A percentile compares a stretch with the other conserved stretches of the same genome.
Evolutionary conservation across 2,113 vertebrate genomes (phyloP).

Genomic region (Seriola quinqueradiata): DNA sequence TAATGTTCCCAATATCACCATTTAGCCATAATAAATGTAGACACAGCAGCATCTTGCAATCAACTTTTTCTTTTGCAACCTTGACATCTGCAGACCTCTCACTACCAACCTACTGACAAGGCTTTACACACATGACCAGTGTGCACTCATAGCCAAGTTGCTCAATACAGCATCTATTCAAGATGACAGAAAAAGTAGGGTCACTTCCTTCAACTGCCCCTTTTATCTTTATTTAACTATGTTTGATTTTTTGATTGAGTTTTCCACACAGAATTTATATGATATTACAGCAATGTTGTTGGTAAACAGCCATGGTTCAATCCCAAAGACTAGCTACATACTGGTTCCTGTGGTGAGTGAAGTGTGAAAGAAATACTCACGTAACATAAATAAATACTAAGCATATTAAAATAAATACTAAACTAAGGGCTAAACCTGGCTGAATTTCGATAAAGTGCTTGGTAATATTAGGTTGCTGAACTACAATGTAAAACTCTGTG

Average conservation of each 20-base stretch:
- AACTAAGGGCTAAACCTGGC: not conserved
- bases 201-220: too few species aligned
- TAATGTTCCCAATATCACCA: too few species aligned
- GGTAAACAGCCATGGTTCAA: not conserved
- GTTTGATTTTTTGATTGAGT: not conserved
- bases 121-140: not conserved
- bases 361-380: not conserved
- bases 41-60: too few species aligned
- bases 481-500: too few species aligned
- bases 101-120: not conserved
- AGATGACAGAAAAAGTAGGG: too few species aligned
- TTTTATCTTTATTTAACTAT: not conserved
- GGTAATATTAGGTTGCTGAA: too few species aligned
- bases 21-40: too few species aligned
- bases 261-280: not conserved
- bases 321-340: not conserved
- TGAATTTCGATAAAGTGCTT: not conserved
- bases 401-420: not conserved
- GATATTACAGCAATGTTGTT: not conserved
- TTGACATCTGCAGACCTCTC: too few species aligned
- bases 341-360: not conserved
- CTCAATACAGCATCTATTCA: too few species aligned
- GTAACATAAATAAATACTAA: not conserved
- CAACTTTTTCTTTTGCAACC: too few species aligned
- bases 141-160: not conserved